Evolutionary conservation across 2,888 invertebrate species (phyloP), one percentile per base, ranked within the genome.

Genomic region (Spatulosminthurus flaviceps): DNA sequence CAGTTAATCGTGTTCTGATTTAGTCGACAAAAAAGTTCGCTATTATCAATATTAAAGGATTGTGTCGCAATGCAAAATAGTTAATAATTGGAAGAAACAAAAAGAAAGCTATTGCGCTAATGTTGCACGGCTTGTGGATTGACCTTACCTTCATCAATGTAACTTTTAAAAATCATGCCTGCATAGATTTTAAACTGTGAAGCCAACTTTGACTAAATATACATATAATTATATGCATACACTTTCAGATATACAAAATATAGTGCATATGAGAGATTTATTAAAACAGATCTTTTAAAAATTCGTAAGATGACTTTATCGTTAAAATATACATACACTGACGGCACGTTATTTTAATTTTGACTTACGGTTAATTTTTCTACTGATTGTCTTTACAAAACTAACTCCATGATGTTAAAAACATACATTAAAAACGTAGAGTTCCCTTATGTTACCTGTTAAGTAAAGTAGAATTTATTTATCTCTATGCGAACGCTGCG

Each of bases 51-150:
- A 41, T 70, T 11, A 41, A 70, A 41, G 70, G 70, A 41, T 76
- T 41, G 66, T 76, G 67, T 76, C 42, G 76, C 76, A 76, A 76
- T 76, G 76, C 76, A 76, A 76, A 73, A 28, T n/a, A 73, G 29
- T 28, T 67, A 64, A n/a, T 74, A 34, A 34, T 26, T 51, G 16
- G 64, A 11, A 21, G n/a, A n/a, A 51, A 51, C 16, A 51, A 51
- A 51, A 19, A 1, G n/a, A 51, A 51, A 13, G 51, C 51, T 4
- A 51, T 11, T 64, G 26, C 24, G 21, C 22, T 11, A 64, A 64
- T 64, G 26, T 22, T 64, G 64, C 26, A 26, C 64, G 26, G 24
- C 11, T 64, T 24, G 26, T 64, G 64, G 22, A 64, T 24, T 26
- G 26, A 64, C 11, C 64, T 16, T 64, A 64, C 16, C 64, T 26